These are phyloP conservation scores for Anthoscopus minutus DNA, from an alignment of 2,113 vertebrate species.

Conservation along the genomic window DNA sequence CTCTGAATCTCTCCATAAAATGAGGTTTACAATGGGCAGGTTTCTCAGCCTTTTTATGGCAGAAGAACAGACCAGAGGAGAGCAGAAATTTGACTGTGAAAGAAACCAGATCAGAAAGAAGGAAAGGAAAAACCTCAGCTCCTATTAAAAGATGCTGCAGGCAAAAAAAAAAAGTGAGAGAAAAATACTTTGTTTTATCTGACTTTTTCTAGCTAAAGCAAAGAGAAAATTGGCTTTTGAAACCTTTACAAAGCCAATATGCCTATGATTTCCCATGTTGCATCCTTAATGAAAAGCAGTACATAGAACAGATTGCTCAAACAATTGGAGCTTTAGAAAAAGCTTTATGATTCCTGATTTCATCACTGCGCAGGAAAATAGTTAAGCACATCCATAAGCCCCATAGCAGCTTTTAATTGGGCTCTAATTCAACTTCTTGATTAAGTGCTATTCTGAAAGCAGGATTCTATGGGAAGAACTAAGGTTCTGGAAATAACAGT, in stretches of 20 bases:
- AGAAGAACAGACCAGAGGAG: not conserved
- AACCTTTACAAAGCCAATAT: not conserved
- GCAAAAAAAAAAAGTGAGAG: not conserved
- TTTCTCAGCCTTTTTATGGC: not conserved
- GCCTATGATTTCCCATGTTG: not conserved
- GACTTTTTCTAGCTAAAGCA: not conserved
- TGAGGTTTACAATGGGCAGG: not conserved
- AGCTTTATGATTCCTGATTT: not conserved
- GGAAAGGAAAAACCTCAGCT: not conserved
- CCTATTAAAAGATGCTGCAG: not conserved
- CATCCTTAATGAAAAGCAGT: not conserved
- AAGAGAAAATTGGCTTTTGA: not conserved
- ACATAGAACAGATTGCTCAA: not conserved
- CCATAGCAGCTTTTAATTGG: not conserved
- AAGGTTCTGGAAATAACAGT: not conserved
- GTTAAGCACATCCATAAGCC: not conserved
- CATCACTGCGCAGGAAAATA: not conserved
- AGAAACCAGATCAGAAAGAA: not conserved
- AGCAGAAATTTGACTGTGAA: not conserved
- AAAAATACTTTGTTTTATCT: not conserved
- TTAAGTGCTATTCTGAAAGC: not conserved
- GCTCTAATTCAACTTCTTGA: not conserved
- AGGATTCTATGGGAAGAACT: not conserved
- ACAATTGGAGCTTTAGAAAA: not conserved
- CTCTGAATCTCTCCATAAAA: not conserved